Percentiles rank a stretch among this genome's conserved stretches.
phyloP scores from a whole-genome alignment of 2,888 invertebrate genomes.

The Ferrisia virgata region DNA sequence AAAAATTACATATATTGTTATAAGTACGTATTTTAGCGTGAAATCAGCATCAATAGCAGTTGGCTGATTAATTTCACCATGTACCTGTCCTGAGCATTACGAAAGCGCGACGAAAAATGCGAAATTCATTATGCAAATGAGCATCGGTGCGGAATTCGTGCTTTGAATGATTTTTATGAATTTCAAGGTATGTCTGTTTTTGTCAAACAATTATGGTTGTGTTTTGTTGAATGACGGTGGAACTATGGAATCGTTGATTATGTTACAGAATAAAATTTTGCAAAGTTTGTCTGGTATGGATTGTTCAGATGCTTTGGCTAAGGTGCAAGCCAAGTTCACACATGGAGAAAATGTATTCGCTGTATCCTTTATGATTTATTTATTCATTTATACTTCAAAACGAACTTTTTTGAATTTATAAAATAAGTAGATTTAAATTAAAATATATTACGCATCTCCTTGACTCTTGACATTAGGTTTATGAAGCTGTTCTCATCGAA shows the following conservation, averaged over 20 bases:
- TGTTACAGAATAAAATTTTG: slow-evolving; percentile 33
- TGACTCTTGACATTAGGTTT: slow-evolving; percentile 50
- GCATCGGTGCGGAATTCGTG: slow-evolving; percentile 7
- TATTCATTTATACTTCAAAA: not conserved
- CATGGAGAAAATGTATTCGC: slow-evolving; percentile 59
- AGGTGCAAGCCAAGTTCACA: slow-evolving; percentile 59
- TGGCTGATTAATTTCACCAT: not conserved
- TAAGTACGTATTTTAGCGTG: not conserved
- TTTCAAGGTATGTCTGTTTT: slow-evolving; percentile 23
- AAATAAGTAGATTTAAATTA: not conserved
- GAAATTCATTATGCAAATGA: slow-evolving; percentile 18
- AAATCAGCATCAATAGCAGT: not conserved
- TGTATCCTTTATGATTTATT: slow-evolving; percentile 64
- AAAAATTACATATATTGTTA: not conserved
- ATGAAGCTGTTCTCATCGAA: slow-evolving; percentile 57
- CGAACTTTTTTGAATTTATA: not conserved
- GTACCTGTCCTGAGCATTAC: not conserved
- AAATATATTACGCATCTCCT: slow-evolving; percentile 52
- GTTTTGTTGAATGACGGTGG: not conserved
- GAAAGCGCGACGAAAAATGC: slow-evolving; percentile 3
- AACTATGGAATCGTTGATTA: not conserved
- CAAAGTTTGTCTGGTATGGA: slow-evolving; percentile 35
- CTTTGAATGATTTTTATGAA: slow-evolving; percentile 40
- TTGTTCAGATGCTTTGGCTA: slow-evolving; percentile 34
- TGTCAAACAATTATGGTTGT: not conserved